A percentile compares a stretch with the other conserved stretches of the same genome.
phyloP scores from a whole-genome alignment of 2,797 vertebrate genomes.

The Avahi laniger region DNA sequence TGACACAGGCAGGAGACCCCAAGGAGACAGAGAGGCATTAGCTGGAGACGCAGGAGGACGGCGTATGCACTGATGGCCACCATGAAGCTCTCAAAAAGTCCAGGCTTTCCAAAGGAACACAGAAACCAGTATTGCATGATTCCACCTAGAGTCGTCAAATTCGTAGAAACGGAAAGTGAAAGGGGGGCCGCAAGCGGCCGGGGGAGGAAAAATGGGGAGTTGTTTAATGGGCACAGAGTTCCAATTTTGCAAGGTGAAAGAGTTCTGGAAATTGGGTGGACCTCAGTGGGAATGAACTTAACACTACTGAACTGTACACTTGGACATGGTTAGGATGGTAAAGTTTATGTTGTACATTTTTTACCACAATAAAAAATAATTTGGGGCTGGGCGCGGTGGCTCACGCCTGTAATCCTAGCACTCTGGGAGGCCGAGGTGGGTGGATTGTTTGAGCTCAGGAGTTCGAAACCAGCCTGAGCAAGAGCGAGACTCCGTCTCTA shows the following conservation, averaged over 20 bases:
- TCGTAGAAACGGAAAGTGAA: background rate
- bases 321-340: background rate
- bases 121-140: background rate
- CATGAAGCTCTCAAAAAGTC: background rate
- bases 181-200: background rate
- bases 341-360: background rate
- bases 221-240: background rate
- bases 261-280: background rate
- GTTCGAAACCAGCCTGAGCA: no score
- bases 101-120: background rate
- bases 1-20: background rate
- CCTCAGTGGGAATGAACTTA: background rate
- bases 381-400: no score
- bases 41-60: background rate
- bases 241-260: background rate
- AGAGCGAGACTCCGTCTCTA: no score
- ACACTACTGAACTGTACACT: background rate
- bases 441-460: no score
- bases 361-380: background rate
- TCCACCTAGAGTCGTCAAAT: background rate
- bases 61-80: rapidly evolving
- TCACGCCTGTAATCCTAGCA: no score
- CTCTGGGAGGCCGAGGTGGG: no score
- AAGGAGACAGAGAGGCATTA: background rate
- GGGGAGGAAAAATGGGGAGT: background rate